Conservation (phyloP, 2,797 vertebrate species). For the Pteronotus mesoamericanus region DNA sequence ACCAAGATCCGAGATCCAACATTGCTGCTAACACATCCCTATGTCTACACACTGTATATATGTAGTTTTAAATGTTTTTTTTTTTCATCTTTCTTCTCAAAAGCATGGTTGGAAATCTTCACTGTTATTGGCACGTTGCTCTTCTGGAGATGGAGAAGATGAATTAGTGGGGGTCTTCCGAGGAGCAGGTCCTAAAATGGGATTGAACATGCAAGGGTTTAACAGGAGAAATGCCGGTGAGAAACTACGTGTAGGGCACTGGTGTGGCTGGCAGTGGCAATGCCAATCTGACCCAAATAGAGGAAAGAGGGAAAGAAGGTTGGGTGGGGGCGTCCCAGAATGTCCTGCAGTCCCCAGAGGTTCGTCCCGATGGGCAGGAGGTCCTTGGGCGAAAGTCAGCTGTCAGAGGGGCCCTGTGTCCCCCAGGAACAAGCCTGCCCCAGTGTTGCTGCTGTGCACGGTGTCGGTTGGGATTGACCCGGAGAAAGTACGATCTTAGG, state of each 20-base stretch:
- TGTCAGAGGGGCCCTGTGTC: background rate
- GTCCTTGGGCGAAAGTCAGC: background rate
- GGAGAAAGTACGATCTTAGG: background rate
- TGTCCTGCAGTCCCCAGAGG: background rate
- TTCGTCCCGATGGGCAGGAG: background rate
- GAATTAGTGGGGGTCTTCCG: background rate
- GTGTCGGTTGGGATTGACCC: background rate
- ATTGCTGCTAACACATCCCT: background rate
- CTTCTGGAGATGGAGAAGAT: background rate
- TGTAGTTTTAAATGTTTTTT: background rate
- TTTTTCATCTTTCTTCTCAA: background rate
- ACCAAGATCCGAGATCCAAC: background rate
- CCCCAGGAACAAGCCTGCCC: background rate
- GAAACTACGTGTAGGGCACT: too few species aligned
- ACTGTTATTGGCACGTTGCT: background rate
- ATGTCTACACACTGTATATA: background rate
- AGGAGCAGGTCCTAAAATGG: background rate
- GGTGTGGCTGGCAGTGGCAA: background rate
- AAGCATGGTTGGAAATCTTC: background rate
- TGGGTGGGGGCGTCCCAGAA: background rate
- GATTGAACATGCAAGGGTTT: background rate
- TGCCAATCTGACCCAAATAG: rapidly evolving
- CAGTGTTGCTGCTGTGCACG: too few species aligned
- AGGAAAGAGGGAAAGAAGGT: background rate
- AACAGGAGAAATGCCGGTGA: background rate